Evolutionary conservation across 2,888 invertebrate species (phyloP), one percentile per base, ranked within the genome.

Genomic region (Cosmia pyralina): DNA sequence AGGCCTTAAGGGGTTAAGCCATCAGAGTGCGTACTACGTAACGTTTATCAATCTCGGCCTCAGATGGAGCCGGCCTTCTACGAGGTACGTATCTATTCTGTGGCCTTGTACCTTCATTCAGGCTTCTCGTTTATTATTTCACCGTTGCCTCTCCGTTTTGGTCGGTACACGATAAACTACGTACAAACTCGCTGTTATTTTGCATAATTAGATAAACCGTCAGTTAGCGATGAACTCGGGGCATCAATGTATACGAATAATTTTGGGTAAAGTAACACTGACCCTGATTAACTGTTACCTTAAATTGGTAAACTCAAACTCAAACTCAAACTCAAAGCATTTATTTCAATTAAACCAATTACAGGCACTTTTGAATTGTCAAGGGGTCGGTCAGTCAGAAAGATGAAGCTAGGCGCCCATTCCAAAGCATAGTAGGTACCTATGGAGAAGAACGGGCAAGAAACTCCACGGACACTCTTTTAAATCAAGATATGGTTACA

Each of bases 151-250:
- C 75, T 75, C 82, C 85, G 85, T 87, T 89, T 81, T 69, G 79
- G 82, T 67, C 41, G 77, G 88, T 85, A 85, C 85, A 88, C 85
- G 84, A 87, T 87, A 88, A 92, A 93, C 91, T 93, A 90, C 87
- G 89, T 88, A 89, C 90, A 90, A 93, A 93, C 91, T 92, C 87
- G 70, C 82, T 85, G 88, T 88, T 91, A 87, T 92, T 94, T 94
- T 93, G 90, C 92, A 93, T 94, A 94, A 93, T 94, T 92, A 91
- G 91, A 92, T 93, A 92, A 93, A 91, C 87, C 89, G 88, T 81
- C 90, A 90, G 86, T 89, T 88, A 89, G 84, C 88, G 85, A 85
- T 89, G 87, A 90, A 90, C 90, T 89, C 84, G 76, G 80, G 69
- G 82, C 85, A 83, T 88, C 86, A 88, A 89, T 88, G 84, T 89